These are phyloP conservation scores for Epizoanthus stellaris DNA, from an alignment of 92 coral and sea anemone genomes.

Conservation along the genomic window DNA sequence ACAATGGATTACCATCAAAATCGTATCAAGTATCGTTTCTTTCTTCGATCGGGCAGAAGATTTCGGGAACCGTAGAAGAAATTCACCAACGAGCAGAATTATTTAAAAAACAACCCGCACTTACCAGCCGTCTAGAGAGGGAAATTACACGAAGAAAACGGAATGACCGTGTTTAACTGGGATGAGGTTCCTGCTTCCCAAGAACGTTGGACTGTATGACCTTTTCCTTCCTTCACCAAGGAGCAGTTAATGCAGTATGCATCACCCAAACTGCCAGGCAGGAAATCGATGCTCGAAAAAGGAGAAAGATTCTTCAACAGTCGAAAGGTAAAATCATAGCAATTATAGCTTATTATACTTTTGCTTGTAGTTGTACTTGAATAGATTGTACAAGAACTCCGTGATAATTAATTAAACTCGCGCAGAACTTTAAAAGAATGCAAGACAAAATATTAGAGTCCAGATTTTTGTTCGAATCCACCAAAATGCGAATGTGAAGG, in stretches of 20 bases:
- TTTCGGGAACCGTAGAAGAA: conserved; percentile 36
- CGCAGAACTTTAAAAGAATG: no score
- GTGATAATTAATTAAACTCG: no score
- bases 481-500: no score
- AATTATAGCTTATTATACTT: no score
- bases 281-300: conserved; percentile 53
- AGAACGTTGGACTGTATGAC: conserved; percentile 37
- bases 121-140: conserved; percentile 29
- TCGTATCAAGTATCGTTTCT: not conserved
- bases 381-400: no score
- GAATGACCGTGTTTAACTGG: conserved; percentile 5
- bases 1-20: no score
- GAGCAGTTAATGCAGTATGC: conserved; percentile 41
- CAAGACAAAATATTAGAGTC: no score
- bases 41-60: conserved; percentile 39
- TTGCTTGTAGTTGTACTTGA: no score
- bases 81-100: conserved; percentile 17
- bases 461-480: no score
- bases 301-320: conserved; percentile 53
- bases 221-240: conserved; percentile 41
- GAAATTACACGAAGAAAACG: not conserved
- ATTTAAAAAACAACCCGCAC: conserved; percentile 39
- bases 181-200: conserved; percentile 22
- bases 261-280: conserved; percentile 41
- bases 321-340: conserved; percentile 37